A percentile compares a stretch with the other conserved stretches of the same genome.
These are phyloP conservation scores for Stenurella melanura DNA, from an alignment of 2,888 invertebrate species.

Conservation along the genomic window DNA sequence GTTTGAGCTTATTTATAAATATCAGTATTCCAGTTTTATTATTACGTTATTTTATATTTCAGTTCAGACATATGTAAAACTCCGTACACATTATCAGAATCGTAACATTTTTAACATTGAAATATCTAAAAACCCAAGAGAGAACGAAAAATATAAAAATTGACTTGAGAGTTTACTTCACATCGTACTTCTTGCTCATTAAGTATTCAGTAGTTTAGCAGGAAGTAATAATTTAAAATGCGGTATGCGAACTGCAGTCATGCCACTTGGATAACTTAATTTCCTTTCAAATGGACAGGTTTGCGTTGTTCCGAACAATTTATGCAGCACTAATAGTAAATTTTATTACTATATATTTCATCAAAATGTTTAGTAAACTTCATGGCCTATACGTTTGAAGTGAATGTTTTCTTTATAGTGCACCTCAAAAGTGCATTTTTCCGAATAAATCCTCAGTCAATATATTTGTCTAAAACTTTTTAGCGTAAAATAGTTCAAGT, in stretches of 20 bases:
- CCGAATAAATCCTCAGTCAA: no score
- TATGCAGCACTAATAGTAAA: conserved; percentile 12
- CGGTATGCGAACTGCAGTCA: conserved; percentile 64
- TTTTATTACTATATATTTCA: conserved; percentile 17
- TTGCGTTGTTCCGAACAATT: conserved; percentile 35
- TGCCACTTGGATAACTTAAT: conserved; percentile 67
- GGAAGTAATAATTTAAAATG: conserved; percentile 57
- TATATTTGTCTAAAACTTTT: no score
- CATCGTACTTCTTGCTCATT: conserved; percentile 44
- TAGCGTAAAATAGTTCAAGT: no score
- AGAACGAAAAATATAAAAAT: conserved; percentile 4
- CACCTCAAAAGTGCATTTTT: no score
- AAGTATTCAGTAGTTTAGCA: conserved; percentile 51
- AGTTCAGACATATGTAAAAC: no score
- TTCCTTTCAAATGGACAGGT: conserved; percentile 64
- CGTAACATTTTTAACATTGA: not conserved
- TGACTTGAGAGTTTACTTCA: conserved; percentile 13
- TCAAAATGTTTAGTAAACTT: not conserved
- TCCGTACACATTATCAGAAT: no score
- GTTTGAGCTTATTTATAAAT: no score
- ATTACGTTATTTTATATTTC: no score
- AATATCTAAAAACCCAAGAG: not conserved
- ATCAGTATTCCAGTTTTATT: no score
- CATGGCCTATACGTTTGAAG: not conserved
- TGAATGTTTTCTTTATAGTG: not conserved